A percentile compares a stretch with the other conserved stretches of the same genome.
phyloP scores from a whole-genome alignment of 35 echinoderm and acorn worm species.

The Hemicentrotus pulcherrimus region DNA sequence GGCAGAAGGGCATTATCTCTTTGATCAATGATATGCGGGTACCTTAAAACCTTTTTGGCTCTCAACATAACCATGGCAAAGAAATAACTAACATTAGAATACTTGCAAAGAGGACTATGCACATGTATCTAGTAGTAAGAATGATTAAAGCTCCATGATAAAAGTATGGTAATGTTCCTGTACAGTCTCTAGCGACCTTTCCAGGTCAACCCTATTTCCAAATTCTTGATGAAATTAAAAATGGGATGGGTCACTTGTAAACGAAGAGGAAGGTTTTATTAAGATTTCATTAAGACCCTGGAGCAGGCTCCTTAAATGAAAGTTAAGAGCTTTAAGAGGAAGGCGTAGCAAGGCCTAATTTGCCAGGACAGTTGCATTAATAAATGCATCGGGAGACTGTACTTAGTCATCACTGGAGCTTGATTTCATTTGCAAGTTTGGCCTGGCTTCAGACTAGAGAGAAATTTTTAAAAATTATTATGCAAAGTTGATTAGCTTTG shows the following conservation, averaged over 20 bases:
- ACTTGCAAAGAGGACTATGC: no score
- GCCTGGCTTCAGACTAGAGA: not conserved
- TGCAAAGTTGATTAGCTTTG: not conserved
- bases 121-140: no score
- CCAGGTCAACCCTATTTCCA: not conserved
- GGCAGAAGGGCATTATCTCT: no score
- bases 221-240: slow-evolving; percentile 37
- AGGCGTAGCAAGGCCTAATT: not conserved
- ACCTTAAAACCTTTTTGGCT: no score
- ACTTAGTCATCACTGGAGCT: slow-evolving; percentile 19
- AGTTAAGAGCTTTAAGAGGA: not conserved
- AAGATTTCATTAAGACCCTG: slow-evolving; percentile 8
- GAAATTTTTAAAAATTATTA: not conserved
- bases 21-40: no score
- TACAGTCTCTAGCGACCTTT: not conserved
- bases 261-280: not conserved
- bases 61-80: no score
- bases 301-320: not conserved
- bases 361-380: slow-evolving; percentile 28
- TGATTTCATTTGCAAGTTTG: slow-evolving; percentile 14
- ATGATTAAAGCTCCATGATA: not conserved
- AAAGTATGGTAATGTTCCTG: not conserved
- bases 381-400: not conserved
- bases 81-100: no score
- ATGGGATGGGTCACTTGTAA: not conserved